A percentile compares a stretch with the other conserved stretches of the same genome.
Evolutionary conservation across 2,797 vertebrate species (phyloP).

Genomic region (Pipistrellus pygmaeus): DNA sequence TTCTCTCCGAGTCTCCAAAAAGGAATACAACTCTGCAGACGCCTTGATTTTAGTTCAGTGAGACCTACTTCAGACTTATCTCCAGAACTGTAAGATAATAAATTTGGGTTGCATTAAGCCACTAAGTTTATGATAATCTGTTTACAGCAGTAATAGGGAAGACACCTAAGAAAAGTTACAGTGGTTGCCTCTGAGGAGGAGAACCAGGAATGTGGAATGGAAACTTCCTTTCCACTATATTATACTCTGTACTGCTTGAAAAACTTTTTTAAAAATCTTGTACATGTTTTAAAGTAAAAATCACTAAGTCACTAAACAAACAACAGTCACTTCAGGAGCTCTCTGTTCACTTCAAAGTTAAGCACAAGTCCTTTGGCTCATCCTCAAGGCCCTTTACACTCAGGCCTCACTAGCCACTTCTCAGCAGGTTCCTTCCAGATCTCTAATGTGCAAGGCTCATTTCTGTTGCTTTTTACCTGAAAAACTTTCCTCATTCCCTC

Average conservation of each 20-base stretch:
- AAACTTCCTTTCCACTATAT: neutral
- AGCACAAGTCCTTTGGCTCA: neutral
- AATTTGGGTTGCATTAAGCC: neutral
- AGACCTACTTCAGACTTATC: constrained; percentile 35
- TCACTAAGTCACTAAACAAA: constrained; percentile 41
- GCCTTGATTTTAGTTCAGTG: neutral
- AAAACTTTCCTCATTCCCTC: neutral
- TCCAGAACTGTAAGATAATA: neutral
- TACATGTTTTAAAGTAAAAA: constrained; percentile 32
- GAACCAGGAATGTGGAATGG: neutral
- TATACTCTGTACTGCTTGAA: neutral
- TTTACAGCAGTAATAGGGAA: neutral
- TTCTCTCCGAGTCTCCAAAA: neutral
- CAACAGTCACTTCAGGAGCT: neutral
- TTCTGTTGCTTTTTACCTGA: constrained; percentile 11
- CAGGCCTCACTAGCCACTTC: neutral
- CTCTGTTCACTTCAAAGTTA: constrained; percentile 14
- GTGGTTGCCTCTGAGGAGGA: neutral
- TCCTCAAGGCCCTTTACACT: neutral
- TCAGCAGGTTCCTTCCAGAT: neutral
- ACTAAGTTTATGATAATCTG: neutral
- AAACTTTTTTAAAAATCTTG: neutral
- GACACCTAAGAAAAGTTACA: neutral
- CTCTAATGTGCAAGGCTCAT: neutral
- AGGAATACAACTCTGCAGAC: neutral